A percentile compares a stretch with the other conserved stretches of the same genome.
Conservation (phyloP, 2,797 vertebrate genomes). For the Heteromormyrus szaboi region DNA sequence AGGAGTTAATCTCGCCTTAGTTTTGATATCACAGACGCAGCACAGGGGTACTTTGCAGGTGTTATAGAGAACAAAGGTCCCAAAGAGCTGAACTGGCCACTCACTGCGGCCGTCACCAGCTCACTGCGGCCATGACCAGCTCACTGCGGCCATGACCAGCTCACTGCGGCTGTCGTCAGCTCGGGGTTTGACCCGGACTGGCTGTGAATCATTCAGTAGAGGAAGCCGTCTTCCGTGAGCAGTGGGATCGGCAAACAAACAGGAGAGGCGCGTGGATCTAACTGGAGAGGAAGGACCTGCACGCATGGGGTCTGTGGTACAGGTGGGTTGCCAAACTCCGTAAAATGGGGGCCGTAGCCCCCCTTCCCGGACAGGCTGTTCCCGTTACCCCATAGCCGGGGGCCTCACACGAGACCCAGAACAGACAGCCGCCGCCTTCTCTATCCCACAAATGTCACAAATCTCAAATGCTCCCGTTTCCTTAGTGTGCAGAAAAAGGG, state of each 20-base stretch:
- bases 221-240: background rate
- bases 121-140: too few species aligned
- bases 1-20: background rate
- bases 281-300: background rate
- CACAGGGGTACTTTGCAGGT: background rate
- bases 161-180: background rate
- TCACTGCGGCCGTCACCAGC: too few species aligned
- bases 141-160: too few species aligned
- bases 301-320: background rate
- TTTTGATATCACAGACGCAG: too few species aligned
- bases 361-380: background rate
- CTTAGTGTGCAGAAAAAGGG: background rate
- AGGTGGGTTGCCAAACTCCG: background rate
- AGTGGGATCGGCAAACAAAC: background rate
- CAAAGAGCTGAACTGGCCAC: background rate
- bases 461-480: background rate
- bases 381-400: background rate
- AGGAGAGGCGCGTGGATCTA: background rate
- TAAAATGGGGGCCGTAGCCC: background rate
- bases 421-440: background rate
- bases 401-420: background rate
- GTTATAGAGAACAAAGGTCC: background rate
- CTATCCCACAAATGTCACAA: background rate
- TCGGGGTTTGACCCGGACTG: background rate
- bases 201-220: constrained; percentile 6